Conservation (phyloP, 2,113 vertebrate species). For the Sander lucioperca region DNA sequence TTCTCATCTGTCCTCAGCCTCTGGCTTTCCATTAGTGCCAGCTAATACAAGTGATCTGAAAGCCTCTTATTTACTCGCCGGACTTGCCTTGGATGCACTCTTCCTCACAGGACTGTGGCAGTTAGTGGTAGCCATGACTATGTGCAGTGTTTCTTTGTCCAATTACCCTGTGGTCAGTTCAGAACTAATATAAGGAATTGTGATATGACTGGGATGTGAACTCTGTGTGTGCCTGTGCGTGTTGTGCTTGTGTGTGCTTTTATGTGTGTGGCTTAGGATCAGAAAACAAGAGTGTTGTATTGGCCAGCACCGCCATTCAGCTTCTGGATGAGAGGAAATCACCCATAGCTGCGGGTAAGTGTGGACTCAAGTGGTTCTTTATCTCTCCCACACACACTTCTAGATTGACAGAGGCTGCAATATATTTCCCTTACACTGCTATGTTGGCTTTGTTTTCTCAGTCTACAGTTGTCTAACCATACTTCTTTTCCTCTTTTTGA, state of each 20-base stretch:
- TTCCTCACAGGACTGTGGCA: slow-evolving; percentile 50
- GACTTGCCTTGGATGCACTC: slow-evolving; percentile 67
- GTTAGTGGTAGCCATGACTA: slow-evolving; percentile 53
- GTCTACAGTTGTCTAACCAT: slow-evolving; percentile 23
- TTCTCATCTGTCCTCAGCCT: slow-evolving; percentile 68
- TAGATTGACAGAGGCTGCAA: slow-evolving; percentile 9
- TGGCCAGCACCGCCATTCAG: slow-evolving; percentile 96
- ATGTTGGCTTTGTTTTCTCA: slow-evolving; percentile 34
- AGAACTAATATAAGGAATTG: slow-evolving; percentile 50
- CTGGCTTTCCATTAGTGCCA: slow-evolving; percentile 76
- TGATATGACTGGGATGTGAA: slow-evolving; percentile 49
- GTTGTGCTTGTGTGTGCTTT: slow-evolving; percentile 22
- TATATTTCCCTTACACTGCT: slow-evolving; percentile 15
- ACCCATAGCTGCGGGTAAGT: slow-evolving; percentile 95
- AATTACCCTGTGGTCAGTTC: slow-evolving; percentile 49
- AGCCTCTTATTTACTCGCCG: slow-evolving; percentile 74
- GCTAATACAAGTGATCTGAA: slow-evolving; percentile 76
- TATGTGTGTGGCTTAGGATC: slow-evolving; percentile 80
- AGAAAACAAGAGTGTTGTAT: slow-evolving; percentile 95
- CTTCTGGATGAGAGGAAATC: slow-evolving; percentile 97
- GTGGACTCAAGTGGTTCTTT: slow-evolving; percentile 38
- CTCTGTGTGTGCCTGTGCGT: slow-evolving; percentile 22
- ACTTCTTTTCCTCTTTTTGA: slow-evolving; percentile 25
- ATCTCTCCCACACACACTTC: slow-evolving; percentile 37
- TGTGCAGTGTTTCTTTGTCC: slow-evolving; percentile 43